These are phyloP conservation scores for Eledone cirrhosa DNA, from an alignment of 2,888 invertebrate species.

Conservation along the genomic window DNA sequence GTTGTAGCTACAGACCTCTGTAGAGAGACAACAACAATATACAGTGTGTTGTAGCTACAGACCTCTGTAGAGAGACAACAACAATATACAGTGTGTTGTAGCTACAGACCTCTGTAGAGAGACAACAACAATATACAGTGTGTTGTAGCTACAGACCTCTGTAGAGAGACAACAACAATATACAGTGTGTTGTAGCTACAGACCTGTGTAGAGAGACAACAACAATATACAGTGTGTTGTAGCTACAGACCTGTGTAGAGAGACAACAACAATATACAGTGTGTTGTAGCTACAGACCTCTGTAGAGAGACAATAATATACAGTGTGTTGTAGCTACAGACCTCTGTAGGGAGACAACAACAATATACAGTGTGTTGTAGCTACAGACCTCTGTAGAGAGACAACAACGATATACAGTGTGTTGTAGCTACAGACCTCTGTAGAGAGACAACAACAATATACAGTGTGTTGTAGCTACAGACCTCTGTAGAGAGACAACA, in stretches of 20 bases:
- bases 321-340: no score
- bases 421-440: conserved; percentile 54
- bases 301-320: conserved; percentile 36
- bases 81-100: no score
- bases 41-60: no score
- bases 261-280: no score
- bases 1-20: conserved; percentile 54
- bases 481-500: conserved; percentile 41
- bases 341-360: conserved; percentile 41
- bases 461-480: no score
- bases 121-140: no score
- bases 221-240: no score
- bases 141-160: conserved; percentile 55
- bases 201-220: conserved; percentile 41
- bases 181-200: no score
- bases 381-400: conserved; percentile 48
- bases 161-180: conserved; percentile 32
- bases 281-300: conserved; percentile 53
- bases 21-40: conserved; percentile 29
- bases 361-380: no score
- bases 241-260: conserved; percentile 50
- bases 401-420: no score
- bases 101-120: conserved; percentile 49
- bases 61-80: conserved; percentile 41
- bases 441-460: conserved; percentile 29